These are phyloP conservation scores for Sarcophaga rosellei DNA, from an alignment of 2,888 invertebrate species.

Conservation along the genomic window DNA sequence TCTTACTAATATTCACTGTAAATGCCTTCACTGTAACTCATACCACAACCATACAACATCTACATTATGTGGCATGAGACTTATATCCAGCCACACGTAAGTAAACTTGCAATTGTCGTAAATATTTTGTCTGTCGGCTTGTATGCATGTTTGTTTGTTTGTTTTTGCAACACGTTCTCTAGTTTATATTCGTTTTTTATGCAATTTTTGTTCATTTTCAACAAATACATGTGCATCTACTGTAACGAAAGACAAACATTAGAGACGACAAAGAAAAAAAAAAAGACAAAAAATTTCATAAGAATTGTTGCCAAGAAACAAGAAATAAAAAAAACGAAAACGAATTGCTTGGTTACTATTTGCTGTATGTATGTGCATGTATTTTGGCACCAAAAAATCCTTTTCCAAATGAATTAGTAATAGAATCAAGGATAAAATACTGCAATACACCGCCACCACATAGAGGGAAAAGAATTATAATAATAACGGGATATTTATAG, in stretches of 20 bases:
- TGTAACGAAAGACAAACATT: conserved; percentile 12
- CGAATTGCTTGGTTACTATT: too few relatives aligned
- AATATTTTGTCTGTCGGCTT: conserved; percentile 37
- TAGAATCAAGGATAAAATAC: not conserved
- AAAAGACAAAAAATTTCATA: conserved; percentile 26
- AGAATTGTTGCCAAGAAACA: conserved; percentile 52
- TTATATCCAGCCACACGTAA: conserved; percentile 2
- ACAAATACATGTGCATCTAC: too few relatives aligned
- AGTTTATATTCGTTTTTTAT: not conserved
- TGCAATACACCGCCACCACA: too few relatives aligned
- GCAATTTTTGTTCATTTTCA: too few relatives aligned
- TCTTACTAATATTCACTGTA: conserved; percentile 6
- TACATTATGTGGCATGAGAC: conserved; percentile 20
- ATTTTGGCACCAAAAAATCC: conserved; percentile 51
- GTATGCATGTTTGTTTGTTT: conserved; percentile 20
- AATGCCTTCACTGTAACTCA: conserved; percentile 48
- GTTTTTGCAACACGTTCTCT: not conserved
- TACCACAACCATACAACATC: conserved; percentile 27
- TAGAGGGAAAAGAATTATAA: too few relatives aligned
- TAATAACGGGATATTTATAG: too few relatives aligned
- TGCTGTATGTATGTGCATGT: too few relatives aligned
- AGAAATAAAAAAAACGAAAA: too few relatives aligned
- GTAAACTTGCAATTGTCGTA: conserved; percentile 48
- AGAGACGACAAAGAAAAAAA: not conserved
- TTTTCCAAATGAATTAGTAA: not conserved